Evolutionary conservation across 2,888 invertebrate genomes (phyloP), one percentile per base, ranked within the genome.

Genomic region (Cynaeus angustus): DNA sequence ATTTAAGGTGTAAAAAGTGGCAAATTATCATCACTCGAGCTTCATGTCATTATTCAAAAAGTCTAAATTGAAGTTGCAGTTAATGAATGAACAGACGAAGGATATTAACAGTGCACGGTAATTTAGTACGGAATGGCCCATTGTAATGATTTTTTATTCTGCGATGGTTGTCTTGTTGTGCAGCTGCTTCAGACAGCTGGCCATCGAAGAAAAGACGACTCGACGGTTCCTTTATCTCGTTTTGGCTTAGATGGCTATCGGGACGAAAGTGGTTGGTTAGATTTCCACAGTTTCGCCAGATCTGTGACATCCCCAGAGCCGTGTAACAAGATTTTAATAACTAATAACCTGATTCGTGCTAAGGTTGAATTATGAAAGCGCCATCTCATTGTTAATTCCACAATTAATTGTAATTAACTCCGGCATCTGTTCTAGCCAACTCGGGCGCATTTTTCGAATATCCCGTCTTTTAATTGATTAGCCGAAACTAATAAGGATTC

Each of bases 171-270:
- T 59, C 59, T 52, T 66, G 66, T 50, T 61, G 45, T 61, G 70
- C 70, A 70, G 70, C 70, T 70, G 75, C 73, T 61, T 65, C 65
- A 71, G 73, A 72, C 77, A 78, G 77, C 76, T 78, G 78, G 77
- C 67, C 45, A 64, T 66, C 74, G 74, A 65, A 75, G 72, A 73
- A 75, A 72, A 70, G 72, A 59, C 69, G 72, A 68, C 64, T 70
- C 71, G 69, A 72, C 72, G 73, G 72, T 62, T 70, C 70, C 68
- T 75, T 73, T 75, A 75, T 73, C 71, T 72, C 75, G 61, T 73
- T 74, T 72, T 55, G 73, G 65, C 72, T 69, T 77, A 56, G 65
- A 64, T 71, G 61, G 52, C 58, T 66, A 66, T 66, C 66, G 37
- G 26, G 59, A 28, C 8, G 21, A 28, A 13, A 12, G 28, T 45